Conservation (phyloP, 2,113 vertebrate species). For the Sinosuthora webbiana region DNA sequence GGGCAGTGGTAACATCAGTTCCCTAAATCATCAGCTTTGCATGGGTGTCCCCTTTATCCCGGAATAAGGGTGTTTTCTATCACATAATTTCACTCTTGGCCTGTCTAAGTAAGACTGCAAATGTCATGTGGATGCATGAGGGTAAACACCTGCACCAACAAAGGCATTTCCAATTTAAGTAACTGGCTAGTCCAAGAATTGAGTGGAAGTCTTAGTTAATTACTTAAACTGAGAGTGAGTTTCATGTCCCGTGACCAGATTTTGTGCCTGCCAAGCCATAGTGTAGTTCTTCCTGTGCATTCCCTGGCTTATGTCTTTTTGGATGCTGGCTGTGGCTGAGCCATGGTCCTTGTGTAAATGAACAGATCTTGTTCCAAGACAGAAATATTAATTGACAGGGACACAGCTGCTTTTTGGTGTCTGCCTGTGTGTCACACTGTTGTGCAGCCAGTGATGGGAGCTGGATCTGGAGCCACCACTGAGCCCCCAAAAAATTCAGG, state of each 20-base stretch:
- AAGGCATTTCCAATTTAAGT: background rate
- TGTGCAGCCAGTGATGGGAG: background rate
- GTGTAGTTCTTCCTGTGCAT: background rate
- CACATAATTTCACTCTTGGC: background rate
- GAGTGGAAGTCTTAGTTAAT: background rate
- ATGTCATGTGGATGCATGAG: background rate
- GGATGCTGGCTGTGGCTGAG: background rate
- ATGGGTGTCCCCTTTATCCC: background rate
- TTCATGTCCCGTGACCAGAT: background rate
- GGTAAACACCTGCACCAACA: background rate
- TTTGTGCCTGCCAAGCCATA: background rate
- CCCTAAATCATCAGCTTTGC: background rate
- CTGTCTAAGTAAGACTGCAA: background rate
- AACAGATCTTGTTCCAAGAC: background rate
- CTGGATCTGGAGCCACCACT: background rate
- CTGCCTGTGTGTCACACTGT: rapidly evolving
- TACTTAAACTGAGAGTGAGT: background rate
- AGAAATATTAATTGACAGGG: background rate
- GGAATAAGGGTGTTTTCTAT: background rate
- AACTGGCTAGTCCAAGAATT: background rate
- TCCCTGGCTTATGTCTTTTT: background rate
- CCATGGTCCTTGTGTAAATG: background rate
- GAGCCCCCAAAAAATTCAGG: background rate
- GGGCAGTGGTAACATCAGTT: background rate
- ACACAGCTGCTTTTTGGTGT: background rate